Percentiles rank a stretch among this genome's conserved stretches.
Conservation (phyloP, 2,113 vertebrate genomes). For the Neotragus pygmaeus region DNA sequence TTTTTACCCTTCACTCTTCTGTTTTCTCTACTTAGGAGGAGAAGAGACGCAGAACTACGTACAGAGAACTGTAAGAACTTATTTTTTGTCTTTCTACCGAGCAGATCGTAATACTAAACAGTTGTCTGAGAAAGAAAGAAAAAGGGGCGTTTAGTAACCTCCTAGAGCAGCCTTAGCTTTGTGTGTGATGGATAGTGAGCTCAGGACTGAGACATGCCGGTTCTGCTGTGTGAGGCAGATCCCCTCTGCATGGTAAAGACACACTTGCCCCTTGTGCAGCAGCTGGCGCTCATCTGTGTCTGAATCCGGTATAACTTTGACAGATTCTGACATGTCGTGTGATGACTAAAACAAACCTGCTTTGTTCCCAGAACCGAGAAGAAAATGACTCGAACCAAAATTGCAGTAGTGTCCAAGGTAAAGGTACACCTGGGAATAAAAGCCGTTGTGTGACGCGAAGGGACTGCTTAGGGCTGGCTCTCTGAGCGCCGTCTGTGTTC, state of each 20-base stretch:
- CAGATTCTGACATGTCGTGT: not conserved
- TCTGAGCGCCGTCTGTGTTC: rapidly evolving
- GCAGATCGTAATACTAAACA: not conserved
- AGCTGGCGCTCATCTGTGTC: no score
- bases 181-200: not conserved
- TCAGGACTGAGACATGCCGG: rapidly evolving
- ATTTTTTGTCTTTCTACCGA: not conserved
- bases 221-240: not conserved
- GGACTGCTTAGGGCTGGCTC: rapidly evolving
- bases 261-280: no score
- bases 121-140: not conserved
- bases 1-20: not conserved
- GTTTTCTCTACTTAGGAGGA: constrained; percentile 83
- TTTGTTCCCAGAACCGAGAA: constrained; percentile 75
- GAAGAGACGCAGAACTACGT: constrained; percentile 90
- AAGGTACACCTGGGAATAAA: not conserved
- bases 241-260: not conserved
- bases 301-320: not conserved
- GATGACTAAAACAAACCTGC: not conserved
- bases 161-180: not conserved
- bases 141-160: no score
- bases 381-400: constrained; percentile 77
- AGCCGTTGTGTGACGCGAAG: rapidly evolving
- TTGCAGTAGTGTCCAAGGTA: constrained; percentile 83
- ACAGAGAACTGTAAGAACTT: constrained; percentile 84